A percentile compares a stretch with the other conserved stretches of the same genome.
Conservation (phyloP, 92 coral and sea anemone species). For the Epizoanthus fatuus region DNA sequence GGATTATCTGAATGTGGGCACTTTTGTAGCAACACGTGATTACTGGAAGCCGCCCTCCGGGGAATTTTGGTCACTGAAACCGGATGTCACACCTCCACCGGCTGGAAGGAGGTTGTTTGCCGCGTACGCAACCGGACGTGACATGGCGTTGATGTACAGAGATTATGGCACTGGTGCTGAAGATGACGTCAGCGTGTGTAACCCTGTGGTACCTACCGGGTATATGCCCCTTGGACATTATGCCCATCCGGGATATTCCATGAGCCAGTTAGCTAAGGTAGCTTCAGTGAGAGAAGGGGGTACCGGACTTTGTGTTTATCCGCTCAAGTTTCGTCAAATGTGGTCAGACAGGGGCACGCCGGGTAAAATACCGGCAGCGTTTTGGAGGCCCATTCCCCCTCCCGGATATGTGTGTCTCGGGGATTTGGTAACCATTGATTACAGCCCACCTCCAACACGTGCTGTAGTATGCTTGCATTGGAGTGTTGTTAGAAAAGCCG, state of each 20-base stretch:
- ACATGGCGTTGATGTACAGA: slow-evolving; percentile 63
- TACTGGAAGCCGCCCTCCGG: slow-evolving; percentile 43
- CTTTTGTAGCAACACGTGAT: slow-evolving; percentile 61
- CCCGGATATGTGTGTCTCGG: slow-evolving; percentile 86
- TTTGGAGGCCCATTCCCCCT: slow-evolving; percentile 83
- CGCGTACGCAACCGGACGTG: slow-evolving; percentile 43
- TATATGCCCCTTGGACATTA: slow-evolving; percentile 72
- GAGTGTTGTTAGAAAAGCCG: slow-evolving; percentile 66
- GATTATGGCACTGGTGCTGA: slow-evolving; percentile 48
- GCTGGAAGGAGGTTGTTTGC: slow-evolving; percentile 32
- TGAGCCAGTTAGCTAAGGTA: slow-evolving; percentile 24
- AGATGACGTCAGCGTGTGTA: slow-evolving; percentile 70
- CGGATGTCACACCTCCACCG: slow-evolving; percentile 67
- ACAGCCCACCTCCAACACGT: slow-evolving; percentile 14
- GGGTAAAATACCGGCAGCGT: slow-evolving; percentile 32
- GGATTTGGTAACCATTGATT: slow-evolving; percentile 65
- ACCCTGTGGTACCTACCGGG: slow-evolving; percentile 77
- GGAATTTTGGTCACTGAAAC: slow-evolving; percentile 67
- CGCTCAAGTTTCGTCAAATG: slow-evolving; percentile 58
- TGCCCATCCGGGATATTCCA: slow-evolving; percentile 55
- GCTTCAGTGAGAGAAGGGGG: slow-evolving; percentile 64
- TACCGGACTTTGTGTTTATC: slow-evolving; percentile 51
- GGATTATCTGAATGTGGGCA: slow-evolving; percentile 48
- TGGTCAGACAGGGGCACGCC: slow-evolving; percentile 34
- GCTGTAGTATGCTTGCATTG: slow-evolving; percentile 78